These are phyloP conservation scores for Drosophila gaucha DNA, from an alignment of 2,888 invertebrate species.

Conservation along the genomic window DNA sequence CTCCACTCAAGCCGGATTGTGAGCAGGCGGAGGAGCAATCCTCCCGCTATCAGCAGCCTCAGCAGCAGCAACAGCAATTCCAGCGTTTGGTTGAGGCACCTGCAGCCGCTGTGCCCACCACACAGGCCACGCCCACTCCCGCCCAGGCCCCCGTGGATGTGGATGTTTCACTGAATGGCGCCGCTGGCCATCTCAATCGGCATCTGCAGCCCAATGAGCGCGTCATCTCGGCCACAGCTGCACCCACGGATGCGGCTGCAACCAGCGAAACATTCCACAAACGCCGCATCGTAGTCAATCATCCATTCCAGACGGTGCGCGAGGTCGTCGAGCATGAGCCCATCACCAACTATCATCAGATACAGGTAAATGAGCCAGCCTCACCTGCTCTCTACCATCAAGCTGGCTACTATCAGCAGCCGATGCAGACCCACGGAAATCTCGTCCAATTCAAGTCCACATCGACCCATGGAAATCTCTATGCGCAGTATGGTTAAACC, in stretches of 20 bases:
- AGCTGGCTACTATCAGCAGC: conserved; percentile 71
- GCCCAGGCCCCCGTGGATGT: conserved; percentile 50
- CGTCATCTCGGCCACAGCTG: conserved; percentile 86
- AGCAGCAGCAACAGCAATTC: conserved; percentile 85
- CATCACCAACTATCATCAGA: conserved; percentile 86
- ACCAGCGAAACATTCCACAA: conserved; percentile 87
- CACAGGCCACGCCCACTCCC: conserved; percentile 55
- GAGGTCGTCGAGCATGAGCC: conserved; percentile 87
- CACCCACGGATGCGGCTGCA: conserved; percentile 85
- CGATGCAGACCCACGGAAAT: conserved; percentile 69
- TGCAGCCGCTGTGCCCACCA: conserved; percentile 37
- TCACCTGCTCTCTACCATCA: conserved; percentile 71
- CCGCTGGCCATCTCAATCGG: conserved; percentile 79
- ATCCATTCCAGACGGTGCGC: conserved; percentile 87
- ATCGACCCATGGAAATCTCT: conserved; percentile 65
- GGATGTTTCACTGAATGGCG: conserved; percentile 83
- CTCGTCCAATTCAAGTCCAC: conserved; percentile 57
- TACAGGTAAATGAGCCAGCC: conserved; percentile 87
- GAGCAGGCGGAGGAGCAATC: conserved; percentile 28
- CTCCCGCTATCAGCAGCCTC: conserved; percentile 35
- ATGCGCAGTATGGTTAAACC: conserved; percentile 39
- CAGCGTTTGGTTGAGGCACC: conserved; percentile 85
- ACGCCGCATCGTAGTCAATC: conserved; percentile 87
- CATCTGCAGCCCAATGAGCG: conserved; percentile 85
- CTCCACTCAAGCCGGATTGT: conserved; percentile 70